phyloP scores from a whole-genome alignment of 2,797 vertebrate species.

The Phrynocephalus forsythii region DNA sequence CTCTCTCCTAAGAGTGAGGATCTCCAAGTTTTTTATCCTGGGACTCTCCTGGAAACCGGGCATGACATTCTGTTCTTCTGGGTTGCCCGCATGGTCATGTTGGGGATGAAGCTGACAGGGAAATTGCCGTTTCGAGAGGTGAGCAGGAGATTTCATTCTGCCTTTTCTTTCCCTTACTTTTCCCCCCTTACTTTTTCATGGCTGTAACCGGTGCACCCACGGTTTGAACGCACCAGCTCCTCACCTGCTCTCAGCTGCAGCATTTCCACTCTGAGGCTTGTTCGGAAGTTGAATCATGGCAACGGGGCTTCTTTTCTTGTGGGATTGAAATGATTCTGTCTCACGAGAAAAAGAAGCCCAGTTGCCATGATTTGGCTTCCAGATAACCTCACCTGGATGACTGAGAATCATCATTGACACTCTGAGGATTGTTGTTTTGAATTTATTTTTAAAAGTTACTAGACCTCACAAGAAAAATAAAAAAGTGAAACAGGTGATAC shows the following conservation, averaged over 20 bases:
- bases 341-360: too few species aligned
- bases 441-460: background rate
- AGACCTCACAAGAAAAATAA: background rate
- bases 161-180: background rate
- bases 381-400: too few species aligned
- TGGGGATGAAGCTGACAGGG: conserved; percentile 90
- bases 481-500: too few species aligned
- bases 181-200: background rate
- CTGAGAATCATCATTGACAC: too few species aligned
- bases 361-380: too few species aligned
- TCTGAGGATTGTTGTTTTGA: too few species aligned
- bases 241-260: background rate
- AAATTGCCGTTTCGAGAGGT: conserved; percentile 93
- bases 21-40: conserved; percentile 90
- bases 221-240: too few species aligned
- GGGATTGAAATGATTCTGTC: too few species aligned
- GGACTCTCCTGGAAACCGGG: conserved; percentile 90
- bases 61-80: conserved; percentile 97
- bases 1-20: conserved; percentile 81
- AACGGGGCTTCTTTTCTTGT: too few species aligned
- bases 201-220: background rate
- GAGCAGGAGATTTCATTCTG: background rate
- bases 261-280: background rate
- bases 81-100: conserved; percentile 96
- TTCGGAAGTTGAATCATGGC: too few species aligned